A percentile compares a stretch with the other conserved stretches of the same genome.
Conservation (phyloP, 2,113 vertebrate species). For the Uropsilus gracilis region DNA sequence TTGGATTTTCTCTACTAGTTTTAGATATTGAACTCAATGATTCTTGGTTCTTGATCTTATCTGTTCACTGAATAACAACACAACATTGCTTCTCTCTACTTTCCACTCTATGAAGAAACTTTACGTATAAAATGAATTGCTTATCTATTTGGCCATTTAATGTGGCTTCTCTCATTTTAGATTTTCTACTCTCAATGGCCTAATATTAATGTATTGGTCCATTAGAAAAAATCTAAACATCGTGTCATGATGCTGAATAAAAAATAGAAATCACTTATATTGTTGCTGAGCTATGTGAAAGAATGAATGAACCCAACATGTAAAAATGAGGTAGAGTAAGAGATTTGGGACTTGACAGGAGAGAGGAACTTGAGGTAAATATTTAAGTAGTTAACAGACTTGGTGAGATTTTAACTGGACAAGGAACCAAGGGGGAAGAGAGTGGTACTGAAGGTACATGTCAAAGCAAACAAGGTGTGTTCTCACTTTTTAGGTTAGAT, state of each 20-base stretch:
- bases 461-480: not conserved
- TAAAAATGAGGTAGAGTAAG: not conserved
- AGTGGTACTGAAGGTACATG: not conserved
- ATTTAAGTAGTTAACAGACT: not conserved
- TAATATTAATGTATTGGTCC: not conserved
- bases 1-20: not conserved
- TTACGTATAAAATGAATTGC: not conserved
- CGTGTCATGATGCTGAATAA: not conserved
- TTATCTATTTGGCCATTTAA: not conserved
- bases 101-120: not conserved
- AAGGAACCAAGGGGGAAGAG: not conserved
- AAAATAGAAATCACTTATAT: not conserved
- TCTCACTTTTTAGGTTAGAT: constrained; percentile 27
- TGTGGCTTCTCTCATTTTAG: not conserved
- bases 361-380: not conserved
- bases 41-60: not conserved
- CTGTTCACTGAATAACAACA: not conserved
- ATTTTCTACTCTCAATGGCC: not conserved
- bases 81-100: not conserved
- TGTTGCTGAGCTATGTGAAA: not conserved
- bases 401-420: not conserved
- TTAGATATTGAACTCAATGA: not conserved
- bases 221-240: not conserved
- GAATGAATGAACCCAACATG: not conserved
- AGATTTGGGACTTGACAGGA: not conserved